These are phyloP conservation scores for Brachyhypopomus occidentalis DNA, from an alignment of 2,113 vertebrate genomes.

Conservation along the genomic window DNA sequence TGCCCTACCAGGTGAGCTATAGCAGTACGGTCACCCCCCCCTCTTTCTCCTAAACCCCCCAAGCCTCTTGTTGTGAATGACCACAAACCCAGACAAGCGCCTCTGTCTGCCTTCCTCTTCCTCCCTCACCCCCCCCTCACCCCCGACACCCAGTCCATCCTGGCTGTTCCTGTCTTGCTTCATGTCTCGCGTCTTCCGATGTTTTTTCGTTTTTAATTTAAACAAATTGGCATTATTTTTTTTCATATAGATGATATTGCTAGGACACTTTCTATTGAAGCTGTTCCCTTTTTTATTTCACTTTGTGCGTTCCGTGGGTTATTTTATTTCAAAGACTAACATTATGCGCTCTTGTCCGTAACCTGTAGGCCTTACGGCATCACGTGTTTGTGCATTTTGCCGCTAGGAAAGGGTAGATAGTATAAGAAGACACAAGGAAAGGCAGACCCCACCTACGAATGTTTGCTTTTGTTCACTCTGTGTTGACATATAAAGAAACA, in stretches of 20 bases:
- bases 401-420: constrained; percentile 59
- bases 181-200: constrained; percentile 56
- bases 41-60: constrained; percentile 46
- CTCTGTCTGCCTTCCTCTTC: constrained; percentile 63
- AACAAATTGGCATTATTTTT: constrained; percentile 51
- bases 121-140: constrained; percentile 57
- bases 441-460: constrained; percentile 50
- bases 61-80: constrained; percentile 59
- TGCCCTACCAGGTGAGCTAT: too few species aligned
- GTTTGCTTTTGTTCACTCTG: neutral
- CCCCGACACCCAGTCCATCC: constrained; percentile 29
- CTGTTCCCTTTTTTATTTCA: constrained; percentile 12
- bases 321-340: constrained; percentile 66
- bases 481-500: neutral
- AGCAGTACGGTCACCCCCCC: neutral
- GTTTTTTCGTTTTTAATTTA: constrained; percentile 52
- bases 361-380: constrained; percentile 55
- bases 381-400: constrained; percentile 63
- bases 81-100: constrained; percentile 69
- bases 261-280: constrained; percentile 42
- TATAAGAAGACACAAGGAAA: constrained; percentile 71
- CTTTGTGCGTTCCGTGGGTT: constrained; percentile 52
- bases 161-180: constrained; percentile 48
- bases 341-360: constrained; percentile 50
- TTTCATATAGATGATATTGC: constrained; percentile 37